Base-by-base conservation (phyloP, 2,113 vertebrate genomes). In the Tetraodon nigroviridis region DNA sequence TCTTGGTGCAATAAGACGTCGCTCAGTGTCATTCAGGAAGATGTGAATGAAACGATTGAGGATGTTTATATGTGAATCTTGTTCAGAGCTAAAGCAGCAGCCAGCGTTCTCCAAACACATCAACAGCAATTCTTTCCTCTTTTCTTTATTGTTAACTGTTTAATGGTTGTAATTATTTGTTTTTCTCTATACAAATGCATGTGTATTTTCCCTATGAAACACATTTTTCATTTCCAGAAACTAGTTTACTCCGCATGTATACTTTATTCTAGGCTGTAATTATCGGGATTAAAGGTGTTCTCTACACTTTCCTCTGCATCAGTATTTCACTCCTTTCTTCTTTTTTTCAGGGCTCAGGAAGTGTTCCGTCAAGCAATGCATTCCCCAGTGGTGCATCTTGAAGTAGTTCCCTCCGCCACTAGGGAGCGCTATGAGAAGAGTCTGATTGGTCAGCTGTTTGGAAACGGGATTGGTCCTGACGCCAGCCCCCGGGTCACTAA, bases 311-410 rank as follows among this genome's bases (percentile, higher is more conserved):
- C 11, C 13, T 18, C 1, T 19, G 19, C 11, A 7, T n/a, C 14
- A 18, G 5, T 46, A 15, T 41, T 12, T 51, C 6, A 27, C 7
- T 20, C 2, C 41, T 49, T 56, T 52, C 27, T 21, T 17, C 66
- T 51, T 21, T 22, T 42, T 48, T 40, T 20, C 78, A 99, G 97
- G 83, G 92, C 97, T 69, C 97, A 98, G 77, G 96, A 98, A 59
- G 82, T 95, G 37, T 99, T 99, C 69, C 94, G 95, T 4, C 92
- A 95, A 76, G 95, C 96, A 2, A 97, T 99, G 96, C 95, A 89
- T 50, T 92, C 90, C 44, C 84, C 85, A 0, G 71, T 67, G 1
- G 92, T 98, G 8, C 52, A 87, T 5, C 81, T 99, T 66, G 92
- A 93, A 65, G 91, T 97, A 6, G 86, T 99, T 73, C 90, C 94